Percentiles rank a stretch among this genome's conserved stretches.
These are phyloP conservation scores for Euwallacea fornicatus DNA, from an alignment of 1,140 invertebrate genomes.

Conservation along the genomic window DNA sequence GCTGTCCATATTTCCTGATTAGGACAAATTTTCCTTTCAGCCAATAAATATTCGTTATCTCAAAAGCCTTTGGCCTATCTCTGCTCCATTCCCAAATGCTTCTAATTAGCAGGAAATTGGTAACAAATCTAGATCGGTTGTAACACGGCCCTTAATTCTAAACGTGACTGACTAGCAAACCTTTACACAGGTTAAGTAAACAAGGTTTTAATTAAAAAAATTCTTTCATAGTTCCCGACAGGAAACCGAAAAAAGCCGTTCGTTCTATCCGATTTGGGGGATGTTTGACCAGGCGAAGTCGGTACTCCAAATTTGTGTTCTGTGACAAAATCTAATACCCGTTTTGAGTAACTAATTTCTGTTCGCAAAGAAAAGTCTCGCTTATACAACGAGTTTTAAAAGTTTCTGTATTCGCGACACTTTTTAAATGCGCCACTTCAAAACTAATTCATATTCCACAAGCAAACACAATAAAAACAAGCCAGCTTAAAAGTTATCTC, in stretches of 20 bases:
- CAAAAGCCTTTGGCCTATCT: not conserved
- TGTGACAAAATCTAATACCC: too few relatives aligned
- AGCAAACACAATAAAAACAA: conserved; percentile 6
- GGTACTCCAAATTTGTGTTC: too few relatives aligned
- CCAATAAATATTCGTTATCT: not conserved
- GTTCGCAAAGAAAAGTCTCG: too few relatives aligned
- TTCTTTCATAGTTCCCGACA: not conserved
- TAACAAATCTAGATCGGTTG: conserved; percentile 4
- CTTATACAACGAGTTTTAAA: too few relatives aligned
- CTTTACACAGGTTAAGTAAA: not conserved
- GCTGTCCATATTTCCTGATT: too few relatives aligned
- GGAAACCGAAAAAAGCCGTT: not conserved
- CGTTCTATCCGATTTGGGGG: too few relatives aligned
- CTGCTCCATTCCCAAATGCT: conserved; percentile 1
- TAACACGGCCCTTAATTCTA: not conserved
- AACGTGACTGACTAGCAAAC: conserved; percentile 3
- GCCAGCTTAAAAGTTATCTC: not conserved
- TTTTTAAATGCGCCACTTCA: not conserved
- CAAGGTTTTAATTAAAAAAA: not conserved
- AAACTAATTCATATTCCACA: conserved; percentile 1
- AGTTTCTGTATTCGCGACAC: too few relatives aligned
- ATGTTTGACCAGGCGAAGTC: too few relatives aligned
- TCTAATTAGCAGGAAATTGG: conserved; percentile 14
- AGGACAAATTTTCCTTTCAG: too few relatives aligned
- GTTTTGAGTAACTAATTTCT: too few relatives aligned